Evolutionary conservation across 2,797 vertebrate species (phyloP).

Genomic region (Peromyscus eremicus): DNA sequence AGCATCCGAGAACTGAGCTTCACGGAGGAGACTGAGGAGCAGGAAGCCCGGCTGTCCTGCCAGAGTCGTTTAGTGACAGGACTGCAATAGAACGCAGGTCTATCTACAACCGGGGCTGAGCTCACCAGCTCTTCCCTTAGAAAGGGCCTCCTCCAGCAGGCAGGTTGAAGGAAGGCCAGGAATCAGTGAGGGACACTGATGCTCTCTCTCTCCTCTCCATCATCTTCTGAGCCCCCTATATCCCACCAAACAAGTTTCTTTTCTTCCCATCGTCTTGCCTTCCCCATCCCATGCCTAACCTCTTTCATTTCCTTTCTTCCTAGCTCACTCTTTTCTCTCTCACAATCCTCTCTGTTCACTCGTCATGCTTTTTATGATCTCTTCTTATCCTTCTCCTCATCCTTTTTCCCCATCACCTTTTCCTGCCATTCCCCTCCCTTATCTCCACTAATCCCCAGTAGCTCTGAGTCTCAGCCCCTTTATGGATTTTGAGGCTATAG

Average conservation of each 20-base stretch:
- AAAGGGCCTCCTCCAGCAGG: constrained; percentile 19
- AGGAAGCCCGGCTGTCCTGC: background rate
- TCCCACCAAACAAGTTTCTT: background rate
- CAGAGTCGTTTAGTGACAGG: background rate
- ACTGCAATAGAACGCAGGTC: background rate
- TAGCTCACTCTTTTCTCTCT: constrained; percentile 17
- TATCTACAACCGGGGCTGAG: background rate
- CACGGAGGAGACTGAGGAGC: background rate
- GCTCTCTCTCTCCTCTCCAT: background rate
- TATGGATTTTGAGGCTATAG: constrained; percentile 22
- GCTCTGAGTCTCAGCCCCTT: background rate
- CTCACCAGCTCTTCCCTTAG: background rate
- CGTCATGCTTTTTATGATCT: constrained; percentile 32
- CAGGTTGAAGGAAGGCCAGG: background rate
- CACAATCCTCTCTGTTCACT: constrained; percentile 25
- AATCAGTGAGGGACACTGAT: background rate
- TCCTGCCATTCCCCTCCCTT: background rate
- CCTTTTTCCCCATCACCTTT: constrained; percentile 8
- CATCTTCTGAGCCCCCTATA: background rate
- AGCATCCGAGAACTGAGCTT: constrained; percentile 28
- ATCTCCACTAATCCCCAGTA: constrained; percentile 41
- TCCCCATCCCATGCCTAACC: background rate
- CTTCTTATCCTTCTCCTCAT: constrained; percentile 34
- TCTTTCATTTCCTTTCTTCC: background rate
- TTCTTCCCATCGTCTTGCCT: background rate